Evolutionary conservation across 1,140 invertebrate species (phyloP), one percentile per base, ranked within the genome.

Genomic region (Drosophila ananassae): DNA sequence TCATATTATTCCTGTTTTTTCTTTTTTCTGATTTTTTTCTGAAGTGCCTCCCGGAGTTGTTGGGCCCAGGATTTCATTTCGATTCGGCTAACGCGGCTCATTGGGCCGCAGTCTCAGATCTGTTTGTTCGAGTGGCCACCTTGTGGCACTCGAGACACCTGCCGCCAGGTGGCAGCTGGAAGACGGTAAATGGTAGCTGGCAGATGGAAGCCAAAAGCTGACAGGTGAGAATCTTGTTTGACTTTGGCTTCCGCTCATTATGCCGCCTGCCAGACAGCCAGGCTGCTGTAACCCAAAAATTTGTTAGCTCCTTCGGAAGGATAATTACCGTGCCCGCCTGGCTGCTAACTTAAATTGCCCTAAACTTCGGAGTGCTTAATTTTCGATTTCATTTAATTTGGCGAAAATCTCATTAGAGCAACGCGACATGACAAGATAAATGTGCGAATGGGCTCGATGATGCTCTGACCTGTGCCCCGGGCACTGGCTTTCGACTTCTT

Each of bases 41-140:
- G 17, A 21, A 55, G 58, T 37, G 34, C 13, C 44, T 64, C 17
- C 71, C 57, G 39, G 58, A 79, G 67, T 67, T 77, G 73, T 79
- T 73, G 77, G 74, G 66, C 67, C 44, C 56, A 17, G 46, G 58
- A 63, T 80, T 85, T 77, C 57, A 73, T 85, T 84, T 74, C 57
- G 59, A 61, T 64, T 77, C 56, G 53, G 55, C 54, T 46, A 47
- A 47, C 44, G 44, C 59, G 52, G 54, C 66, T 79, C 72, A 84
- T 63, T 79, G 73, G 61, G 51, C 71, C 76, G 57, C 47, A 68
- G 64, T 74, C 66, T 80, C 63, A 58, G 52, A 66, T 77, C 67
- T 64, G 52, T 79, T 73, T 48, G 75, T 64, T 78, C 53, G 32
- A 71, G 66, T 76, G 71, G 52, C 71, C 41, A 39, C 75, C 72